phyloP scores from a whole-genome alignment of 2,113 vertebrate species.

The Cyphomyrus discorhynchus region DNA sequence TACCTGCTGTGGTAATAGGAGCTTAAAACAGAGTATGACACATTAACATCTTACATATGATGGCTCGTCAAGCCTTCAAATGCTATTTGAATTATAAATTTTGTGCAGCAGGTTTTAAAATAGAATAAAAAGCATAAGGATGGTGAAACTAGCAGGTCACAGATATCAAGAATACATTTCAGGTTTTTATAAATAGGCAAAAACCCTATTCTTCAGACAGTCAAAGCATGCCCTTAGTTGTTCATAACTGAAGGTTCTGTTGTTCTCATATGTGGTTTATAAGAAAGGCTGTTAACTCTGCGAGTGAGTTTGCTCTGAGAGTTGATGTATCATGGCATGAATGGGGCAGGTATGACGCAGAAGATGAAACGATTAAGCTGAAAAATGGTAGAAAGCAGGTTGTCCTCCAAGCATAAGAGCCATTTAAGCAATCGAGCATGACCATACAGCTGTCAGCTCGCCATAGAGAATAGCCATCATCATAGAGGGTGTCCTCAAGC shows the following conservation, averaged over 20 bases:
- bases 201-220: background rate
- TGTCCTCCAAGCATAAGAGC: background rate
- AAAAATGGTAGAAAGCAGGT: background rate
- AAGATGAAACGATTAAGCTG: background rate
- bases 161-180: background rate
- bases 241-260: background rate
- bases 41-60: background rate
- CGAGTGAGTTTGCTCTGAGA: background rate
- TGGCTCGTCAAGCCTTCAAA: background rate
- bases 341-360: background rate
- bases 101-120: background rate
- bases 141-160: background rate
- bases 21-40: background rate
- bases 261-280: background rate
- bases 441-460: background rate
- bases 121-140: background rate
- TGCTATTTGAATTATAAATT: background rate
- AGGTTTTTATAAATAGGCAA: background rate
- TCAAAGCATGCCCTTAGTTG: background rate
- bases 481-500: constrained; percentile 84
- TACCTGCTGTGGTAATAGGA: background rate
- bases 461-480: constrained; percentile 76
- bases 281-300: background rate
- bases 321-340: background rate
- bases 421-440: background rate